Base-by-base conservation (phyloP, 2,888 invertebrate genomes). In the Linnaemya tessellans region DNA sequence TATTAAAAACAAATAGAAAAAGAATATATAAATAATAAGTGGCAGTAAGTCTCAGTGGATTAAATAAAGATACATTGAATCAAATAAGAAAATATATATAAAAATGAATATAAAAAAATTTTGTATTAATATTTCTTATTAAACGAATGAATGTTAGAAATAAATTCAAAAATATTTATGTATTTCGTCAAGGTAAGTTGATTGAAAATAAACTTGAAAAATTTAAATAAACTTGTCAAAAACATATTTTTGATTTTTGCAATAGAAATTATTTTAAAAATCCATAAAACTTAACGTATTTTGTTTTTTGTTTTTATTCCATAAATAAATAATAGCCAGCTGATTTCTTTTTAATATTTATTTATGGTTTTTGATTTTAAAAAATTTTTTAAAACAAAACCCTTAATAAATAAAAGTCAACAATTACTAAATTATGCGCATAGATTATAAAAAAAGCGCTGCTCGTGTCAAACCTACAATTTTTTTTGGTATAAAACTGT, bases 1-100 rank as follows among this genome's bases (percentile, higher is more conserved):
- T 13, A 54, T 13, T 13, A 25, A 46, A 77, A 58, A 35, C n/a
- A 18, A 1, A 58, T 38, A 46, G 25, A 67, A 67, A 62, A 56
- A 35, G 15, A n/a, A 43, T 54, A n/a, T 15, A 38, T n/a, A n/a
- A n/a, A n/a, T n/a, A n/a, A 22, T 41, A 64, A 38, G 30, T 60
- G 30, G 35, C 7, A 4, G 22, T 22, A 8, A 49, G 18, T 9
- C 18, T 2, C 7, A 7, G n/a, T 4, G 49, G 22, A 22, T 54
- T 54, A 25, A 25, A 25, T 13, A 13, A 22, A 8, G 13, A 25
- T 25, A 25, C 2, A 1, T 22, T 51, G 20, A 22, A 0, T 51
- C 20, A 5, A 51, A 51, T 20, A 51, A 51, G 20, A 49, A 49
- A 18, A 49, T 49, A 15, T 51, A 18, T 51, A 22, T 49, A 20